Evolutionary conservation across 1,140 invertebrate genomes (phyloP), one percentile per base, ranked within the genome.

Genomic region (Drosophila trapezifrons): DNA sequence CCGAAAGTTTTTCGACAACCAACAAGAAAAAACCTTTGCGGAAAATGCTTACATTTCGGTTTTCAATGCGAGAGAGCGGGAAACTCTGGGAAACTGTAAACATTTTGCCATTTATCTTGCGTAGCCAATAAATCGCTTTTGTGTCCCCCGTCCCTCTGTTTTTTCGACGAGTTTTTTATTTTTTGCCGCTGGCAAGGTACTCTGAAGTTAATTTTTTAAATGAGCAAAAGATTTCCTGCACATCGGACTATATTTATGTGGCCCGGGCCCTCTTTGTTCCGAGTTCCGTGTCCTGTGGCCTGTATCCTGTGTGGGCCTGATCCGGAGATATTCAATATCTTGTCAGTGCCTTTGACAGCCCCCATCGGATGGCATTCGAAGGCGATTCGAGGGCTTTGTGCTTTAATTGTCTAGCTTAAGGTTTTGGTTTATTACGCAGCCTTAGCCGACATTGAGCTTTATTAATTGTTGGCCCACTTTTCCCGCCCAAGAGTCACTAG

Each of bases 51-150:
- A 86, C 83, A 71, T 71, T 70, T 86, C 73, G 62, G 62, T 79
- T 87, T 87, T 87, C 79, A 83, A 83, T 62, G 79, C 52, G 43
- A 40, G 57, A 29, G 43, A 40, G 57, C 32, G 46, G 37, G 37
- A 54, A 54, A 46, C 42, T 6, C 29, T 43, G 71, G 74, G 84
- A 87, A 87, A 87, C 78, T 87, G 83, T 89, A 87, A 87, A 87
- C 83, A 87, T 78, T 87, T 82, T 73, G 71, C 83, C 84, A 87
- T 87, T 87, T 87, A 87, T 87, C 83, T 89, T 89, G 76, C 80
- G 72, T 83, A 65, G 83, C 83, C 83, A 87, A 87, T 87, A 87
- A 87, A 87, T 87, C 67, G 79, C 82, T 78, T 80, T 78, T 70
- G 77, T 79, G 43, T 79, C 52, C 45, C 45, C 32, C 46, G 17